These are phyloP conservation scores for Cryptocephalus moraei DNA, from an alignment of 2,888 invertebrate species.

Conservation along the genomic window DNA sequence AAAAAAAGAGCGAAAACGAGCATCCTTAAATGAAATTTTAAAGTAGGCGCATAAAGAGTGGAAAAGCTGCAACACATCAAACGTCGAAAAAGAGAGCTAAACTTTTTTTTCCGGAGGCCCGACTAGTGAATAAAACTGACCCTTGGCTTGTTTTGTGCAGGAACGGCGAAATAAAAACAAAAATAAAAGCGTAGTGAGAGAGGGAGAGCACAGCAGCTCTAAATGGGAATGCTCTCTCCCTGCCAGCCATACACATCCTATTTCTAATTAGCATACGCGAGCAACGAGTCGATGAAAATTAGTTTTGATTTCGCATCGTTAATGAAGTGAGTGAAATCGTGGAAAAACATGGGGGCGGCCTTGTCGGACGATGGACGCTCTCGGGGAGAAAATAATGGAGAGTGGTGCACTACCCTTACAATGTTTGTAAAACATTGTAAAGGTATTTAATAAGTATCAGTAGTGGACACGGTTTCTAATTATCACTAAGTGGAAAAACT, in stretches of 20 bases:
- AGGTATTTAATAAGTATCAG: no score
- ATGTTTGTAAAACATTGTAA: no score
- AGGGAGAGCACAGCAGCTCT: no score
- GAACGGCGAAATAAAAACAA: slow-evolving; percentile 30
- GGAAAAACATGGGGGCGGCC: no score
- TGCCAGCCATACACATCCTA: slow-evolving; percentile 34
- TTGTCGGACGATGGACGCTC: no score
- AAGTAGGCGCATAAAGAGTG: slow-evolving; percentile 11
- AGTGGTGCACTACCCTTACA: no score
- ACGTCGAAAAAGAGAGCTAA: slow-evolving; percentile 28
- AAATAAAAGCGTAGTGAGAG: no score
- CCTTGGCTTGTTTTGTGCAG: slow-evolving; percentile 36
- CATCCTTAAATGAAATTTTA: slow-evolving; percentile 16
- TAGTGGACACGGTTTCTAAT: no score
- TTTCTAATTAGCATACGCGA: slow-evolving; percentile 38
- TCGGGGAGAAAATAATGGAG: no score
- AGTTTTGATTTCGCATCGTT: slow-evolving; percentile 31
- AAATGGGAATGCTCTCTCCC: slow-evolving; percentile 35
- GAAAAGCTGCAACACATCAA: slow-evolving; percentile 26
- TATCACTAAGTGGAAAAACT: no score
- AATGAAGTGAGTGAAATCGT: slow-evolving; percentile 13
- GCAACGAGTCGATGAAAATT: slow-evolving; percentile 31
- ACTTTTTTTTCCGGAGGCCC: slow-evolving; percentile 31
- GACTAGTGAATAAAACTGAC: slow-evolving; percentile 26
- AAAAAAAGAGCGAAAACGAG: slow-evolving; percentile 3